Conservation (phyloP, 2,797 vertebrate species). For the Artibeus jamaicensis region DNA sequence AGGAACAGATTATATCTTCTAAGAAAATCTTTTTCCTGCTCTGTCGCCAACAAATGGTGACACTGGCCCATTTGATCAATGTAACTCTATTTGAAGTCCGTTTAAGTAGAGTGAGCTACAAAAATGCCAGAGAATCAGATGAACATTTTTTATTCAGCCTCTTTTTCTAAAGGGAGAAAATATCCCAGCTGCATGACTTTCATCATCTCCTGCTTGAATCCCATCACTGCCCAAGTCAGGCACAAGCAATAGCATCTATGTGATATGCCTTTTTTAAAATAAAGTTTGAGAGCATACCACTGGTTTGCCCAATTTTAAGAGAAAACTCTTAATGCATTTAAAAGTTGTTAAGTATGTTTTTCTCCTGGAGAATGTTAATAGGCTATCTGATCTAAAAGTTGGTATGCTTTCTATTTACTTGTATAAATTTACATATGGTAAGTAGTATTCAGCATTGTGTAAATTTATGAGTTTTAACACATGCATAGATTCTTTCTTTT, state of each 20-base stretch:
- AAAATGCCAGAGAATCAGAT: slow-evolving; percentile 20
- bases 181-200: slow-evolving; percentile 37
- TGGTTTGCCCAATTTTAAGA: slow-evolving; percentile 12
- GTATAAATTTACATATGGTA: neutral
- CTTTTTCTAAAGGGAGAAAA: slow-evolving; percentile 26
- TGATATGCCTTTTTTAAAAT: slow-evolving; percentile 58
- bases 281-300: slow-evolving; percentile 59
- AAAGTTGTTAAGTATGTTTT: neutral
- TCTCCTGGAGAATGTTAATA: neutral
- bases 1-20: slow-evolving; percentile 57
- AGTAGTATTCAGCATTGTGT: neutral
- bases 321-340: neutral
- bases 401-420: neutral
- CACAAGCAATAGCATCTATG: slow-evolving; percentile 11
- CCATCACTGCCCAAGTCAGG: slow-evolving; percentile 9
- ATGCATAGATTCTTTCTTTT: neutral
- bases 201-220: slow-evolving; percentile 51
- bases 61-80: slow-evolving; percentile 15
- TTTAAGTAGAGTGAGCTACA: neutral
- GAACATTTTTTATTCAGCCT: slow-evolving; percentile 24
- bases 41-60: slow-evolving; percentile 37
- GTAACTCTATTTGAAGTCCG: slow-evolving; percentile 26
- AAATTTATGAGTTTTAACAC: neutral
- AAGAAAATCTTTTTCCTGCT: slow-evolving; percentile 49
- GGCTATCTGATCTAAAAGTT: neutral